Conservation (phyloP, 2,888 invertebrate genomes). For the Lepidochrysops patricia region DNA sequence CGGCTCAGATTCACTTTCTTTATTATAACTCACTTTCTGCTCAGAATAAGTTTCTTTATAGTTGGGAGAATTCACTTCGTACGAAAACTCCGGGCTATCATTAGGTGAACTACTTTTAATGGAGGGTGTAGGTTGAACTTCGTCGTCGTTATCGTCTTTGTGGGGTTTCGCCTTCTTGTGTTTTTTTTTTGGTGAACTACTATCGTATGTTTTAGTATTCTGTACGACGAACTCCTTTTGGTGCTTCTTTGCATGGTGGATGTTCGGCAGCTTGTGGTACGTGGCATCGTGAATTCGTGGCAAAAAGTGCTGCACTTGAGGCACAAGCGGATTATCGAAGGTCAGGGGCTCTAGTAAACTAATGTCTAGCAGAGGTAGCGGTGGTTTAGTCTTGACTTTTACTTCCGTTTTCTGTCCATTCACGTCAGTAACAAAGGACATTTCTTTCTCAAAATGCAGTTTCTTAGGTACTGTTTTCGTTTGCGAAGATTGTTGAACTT, state of each 20-base stretch:
- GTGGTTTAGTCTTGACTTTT: constrained; percentile 49
- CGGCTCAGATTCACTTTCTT: constrained; percentile 50
- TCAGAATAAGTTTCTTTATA: constrained; percentile 56
- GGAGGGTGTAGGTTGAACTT: constrained; percentile 34
- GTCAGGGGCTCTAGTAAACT: constrained; percentile 59
- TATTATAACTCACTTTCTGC: constrained; percentile 54
- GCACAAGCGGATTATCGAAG: constrained; percentile 61
- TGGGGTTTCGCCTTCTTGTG: constrained; percentile 35
- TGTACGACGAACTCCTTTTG: constrained; percentile 43
- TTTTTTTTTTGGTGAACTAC: constrained; percentile 29
- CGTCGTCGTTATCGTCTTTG: constrained; percentile 34
- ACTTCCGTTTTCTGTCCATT: constrained; percentile 53
- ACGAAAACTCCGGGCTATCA: constrained; percentile 47
- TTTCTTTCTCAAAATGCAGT: constrained; percentile 32
- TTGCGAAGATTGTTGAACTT: constrained; percentile 20
- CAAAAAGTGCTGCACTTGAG: constrained; percentile 65
- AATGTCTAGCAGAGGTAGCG: constrained; percentile 52
- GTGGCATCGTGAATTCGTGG: constrained; percentile 53
- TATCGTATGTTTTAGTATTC: constrained; percentile 47
- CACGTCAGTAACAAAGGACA: constrained; percentile 42
- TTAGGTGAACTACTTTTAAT: constrained; percentile 38
- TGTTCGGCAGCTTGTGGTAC: constrained; percentile 45
- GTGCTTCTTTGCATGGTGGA: constrained; percentile 38
- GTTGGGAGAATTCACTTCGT: constrained; percentile 56
- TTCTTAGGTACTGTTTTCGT: constrained; percentile 24